Percentiles rank a stretch among this genome's conserved stretches.
Conservation (phyloP, 2,888 invertebrate genomes). For the Elmis aenea region DNA sequence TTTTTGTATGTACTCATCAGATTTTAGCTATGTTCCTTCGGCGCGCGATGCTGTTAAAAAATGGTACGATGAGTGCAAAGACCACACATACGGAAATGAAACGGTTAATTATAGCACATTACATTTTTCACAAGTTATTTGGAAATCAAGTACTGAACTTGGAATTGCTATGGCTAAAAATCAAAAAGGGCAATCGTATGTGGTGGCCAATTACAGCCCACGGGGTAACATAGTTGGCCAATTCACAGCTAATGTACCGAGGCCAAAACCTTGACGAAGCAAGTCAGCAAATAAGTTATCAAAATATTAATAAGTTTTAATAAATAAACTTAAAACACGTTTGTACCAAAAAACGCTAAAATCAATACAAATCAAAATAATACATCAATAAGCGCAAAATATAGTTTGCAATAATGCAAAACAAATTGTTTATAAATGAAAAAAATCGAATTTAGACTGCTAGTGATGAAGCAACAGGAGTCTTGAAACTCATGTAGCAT, state of each 20-base stretch:
- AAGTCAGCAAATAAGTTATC: too few relatives aligned
- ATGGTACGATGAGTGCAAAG: conserved; percentile 58
- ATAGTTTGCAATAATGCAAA: too few relatives aligned
- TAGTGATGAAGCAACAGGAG: too few relatives aligned
- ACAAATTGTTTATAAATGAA: too few relatives aligned
- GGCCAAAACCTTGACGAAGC: conserved; percentile 39
- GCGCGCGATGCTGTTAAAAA: conserved; percentile 53
- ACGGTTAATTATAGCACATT: conserved; percentile 49
- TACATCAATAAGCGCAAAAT: too few relatives aligned
- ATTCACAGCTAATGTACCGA: conserved; percentile 63
- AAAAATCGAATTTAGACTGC: too few relatives aligned
- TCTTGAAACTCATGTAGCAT: too few relatives aligned
- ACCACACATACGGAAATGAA: conserved; percentile 49
- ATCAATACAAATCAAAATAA: too few relatives aligned
- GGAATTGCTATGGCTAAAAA: conserved; percentile 69
- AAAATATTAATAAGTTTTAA: too few relatives aligned
- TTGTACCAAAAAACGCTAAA: too few relatives aligned
- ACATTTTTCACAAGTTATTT: conserved; percentile 59
- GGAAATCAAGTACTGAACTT: conserved; percentile 63
- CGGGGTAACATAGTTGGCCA: conserved; percentile 75
- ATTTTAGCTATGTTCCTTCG: conserved; percentile 48
- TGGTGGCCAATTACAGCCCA: conserved; percentile 81
- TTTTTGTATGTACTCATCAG: conserved; percentile 54
- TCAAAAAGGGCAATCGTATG: conserved; percentile 72
- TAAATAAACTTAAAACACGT: too few relatives aligned